Percentiles rank a stretch among this genome's conserved stretches.
Conservation (phyloP, 2,888 invertebrate genomes). For the Agrotis exclamationis region DNA sequence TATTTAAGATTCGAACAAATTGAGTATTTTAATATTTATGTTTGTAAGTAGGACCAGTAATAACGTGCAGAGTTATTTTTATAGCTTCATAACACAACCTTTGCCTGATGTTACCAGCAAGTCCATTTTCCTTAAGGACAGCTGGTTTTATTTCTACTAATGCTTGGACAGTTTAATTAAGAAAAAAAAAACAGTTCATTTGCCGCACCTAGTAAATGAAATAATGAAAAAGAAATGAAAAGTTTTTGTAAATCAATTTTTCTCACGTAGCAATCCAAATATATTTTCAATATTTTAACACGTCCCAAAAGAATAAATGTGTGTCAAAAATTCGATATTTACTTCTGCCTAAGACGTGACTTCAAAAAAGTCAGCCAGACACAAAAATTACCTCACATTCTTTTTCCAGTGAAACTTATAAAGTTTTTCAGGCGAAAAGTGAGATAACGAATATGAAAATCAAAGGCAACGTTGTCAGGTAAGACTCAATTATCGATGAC, state of each 20-base stretch:
- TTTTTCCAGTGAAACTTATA: constrained; percentile 33
- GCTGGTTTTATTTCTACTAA: neutral
- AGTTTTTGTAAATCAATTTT: neutral
- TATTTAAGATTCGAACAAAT: neutral
- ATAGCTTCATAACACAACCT: neutral
- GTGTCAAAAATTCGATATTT: constrained; percentile 32
- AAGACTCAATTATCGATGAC: constrained; percentile 85
- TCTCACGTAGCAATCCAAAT: neutral
- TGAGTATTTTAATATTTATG: too few species aligned
- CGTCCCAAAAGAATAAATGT: constrained; percentile 31
- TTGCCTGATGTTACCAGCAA: neutral
- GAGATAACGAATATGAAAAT: constrained; percentile 75
- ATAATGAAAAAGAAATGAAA: constrained; percentile 1
- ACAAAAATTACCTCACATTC: constrained; percentile 24
- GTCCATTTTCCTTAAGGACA: neutral
- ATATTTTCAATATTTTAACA: constrained; percentile 35
- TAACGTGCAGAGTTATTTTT: too few species aligned
- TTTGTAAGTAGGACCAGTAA: too few species aligned
- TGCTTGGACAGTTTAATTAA: too few species aligned
- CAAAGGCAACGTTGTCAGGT: constrained; percentile 76
- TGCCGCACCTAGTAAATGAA: too few species aligned
- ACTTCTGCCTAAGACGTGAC: constrained; percentile 21
- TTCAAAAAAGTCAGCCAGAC: constrained; percentile 20
- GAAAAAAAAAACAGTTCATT: too few species aligned
- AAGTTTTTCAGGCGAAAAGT: constrained; percentile 56